Base-by-base conservation (phyloP, 2,888 invertebrate species). In the Sminthurinus aureus region DNA sequence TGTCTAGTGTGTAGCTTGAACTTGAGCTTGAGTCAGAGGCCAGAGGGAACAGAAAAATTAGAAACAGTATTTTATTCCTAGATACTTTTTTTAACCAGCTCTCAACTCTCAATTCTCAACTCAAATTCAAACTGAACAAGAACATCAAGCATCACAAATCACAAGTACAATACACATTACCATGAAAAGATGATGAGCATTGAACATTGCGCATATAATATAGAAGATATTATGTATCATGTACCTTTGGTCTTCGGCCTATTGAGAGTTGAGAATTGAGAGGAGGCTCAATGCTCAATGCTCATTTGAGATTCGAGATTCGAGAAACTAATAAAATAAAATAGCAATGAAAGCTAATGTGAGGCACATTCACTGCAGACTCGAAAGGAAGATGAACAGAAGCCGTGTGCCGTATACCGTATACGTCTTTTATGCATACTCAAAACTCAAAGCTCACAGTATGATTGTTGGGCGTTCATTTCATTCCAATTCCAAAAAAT, bases 331-430 rank as follows among this genome's bases (percentile, higher is more conserved):
- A 76, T 76, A 51, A 76, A 75, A 75, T 38, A 38, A 38, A 38
- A 38, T 75, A 75, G 58, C 76, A 58, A 76, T 76, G 20, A 76
- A 58, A 52, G 0, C 52, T 76, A 76, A 76, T 76, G 76, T 58
- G 58, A 58, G 51, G 51, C 22, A 58, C n/a, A n/a, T n/a, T n/a
- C n/a, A n/a, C n/a, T n/a, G n/a, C n/a, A n/a, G n/a, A n/a, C n/a
- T n/a, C n/a, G n/a, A n/a, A n/a, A n/a, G n/a, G n/a, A n/a, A n/a
- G 58, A 24, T 76, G 58, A 58, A 76, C 76, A 76, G 76, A 52
- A 76, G 76, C 76, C 76, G 76, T 76, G 20, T 6, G 6, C 1
- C 3, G 1, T 38, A 38, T 38, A 38, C 38, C 6, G 1, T 38
- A 38, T 38, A 38, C 38, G 38, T 38, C 38, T 6, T 38, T 38